phyloP scores from a whole-genome alignment of 2,888 invertebrate species.

The Clepsis dumicolana region DNA sequence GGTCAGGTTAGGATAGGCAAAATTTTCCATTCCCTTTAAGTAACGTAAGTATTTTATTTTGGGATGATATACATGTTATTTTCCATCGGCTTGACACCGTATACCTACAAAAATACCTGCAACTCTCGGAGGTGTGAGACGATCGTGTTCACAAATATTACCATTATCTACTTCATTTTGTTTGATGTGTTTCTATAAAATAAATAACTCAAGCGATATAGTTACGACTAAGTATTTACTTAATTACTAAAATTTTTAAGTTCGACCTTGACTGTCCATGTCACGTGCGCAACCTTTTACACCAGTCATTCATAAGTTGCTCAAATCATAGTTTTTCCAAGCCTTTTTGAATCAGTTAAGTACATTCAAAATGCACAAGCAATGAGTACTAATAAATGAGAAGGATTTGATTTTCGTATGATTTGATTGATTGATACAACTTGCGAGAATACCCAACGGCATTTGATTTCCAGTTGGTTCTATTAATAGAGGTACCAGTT shows the following conservation, averaged over 20 bases:
- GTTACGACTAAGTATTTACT: not conserved
- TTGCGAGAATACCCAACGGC: not conserved
- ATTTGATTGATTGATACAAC: too few species aligned
- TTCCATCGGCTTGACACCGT: not conserved
- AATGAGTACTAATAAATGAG: too few species aligned
- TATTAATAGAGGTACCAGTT: not conserved
- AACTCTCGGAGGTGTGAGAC: not conserved
- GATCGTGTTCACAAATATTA: not conserved
- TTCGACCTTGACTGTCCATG: too few species aligned
- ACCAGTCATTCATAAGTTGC: too few species aligned
- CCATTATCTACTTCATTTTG: not conserved
- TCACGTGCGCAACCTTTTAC: too few species aligned
- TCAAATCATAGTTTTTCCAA: too few species aligned
- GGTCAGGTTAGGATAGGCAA: not conserved
- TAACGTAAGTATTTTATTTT: not conserved
- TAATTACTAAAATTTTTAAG: not conserved
- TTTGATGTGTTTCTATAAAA: not conserved
- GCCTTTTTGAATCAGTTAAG: too few species aligned
- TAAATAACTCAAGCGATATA: not conserved
- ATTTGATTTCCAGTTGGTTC: not conserved
- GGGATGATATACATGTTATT: not conserved
- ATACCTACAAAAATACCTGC: constrained; percentile 3
- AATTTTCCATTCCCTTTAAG: not conserved
- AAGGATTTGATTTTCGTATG: too few species aligned
- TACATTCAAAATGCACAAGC: too few species aligned